These are phyloP conservation scores for Phlogophora meticulosa DNA, from an alignment of 2,888 invertebrate genomes.

Conservation along the genomic window DNA sequence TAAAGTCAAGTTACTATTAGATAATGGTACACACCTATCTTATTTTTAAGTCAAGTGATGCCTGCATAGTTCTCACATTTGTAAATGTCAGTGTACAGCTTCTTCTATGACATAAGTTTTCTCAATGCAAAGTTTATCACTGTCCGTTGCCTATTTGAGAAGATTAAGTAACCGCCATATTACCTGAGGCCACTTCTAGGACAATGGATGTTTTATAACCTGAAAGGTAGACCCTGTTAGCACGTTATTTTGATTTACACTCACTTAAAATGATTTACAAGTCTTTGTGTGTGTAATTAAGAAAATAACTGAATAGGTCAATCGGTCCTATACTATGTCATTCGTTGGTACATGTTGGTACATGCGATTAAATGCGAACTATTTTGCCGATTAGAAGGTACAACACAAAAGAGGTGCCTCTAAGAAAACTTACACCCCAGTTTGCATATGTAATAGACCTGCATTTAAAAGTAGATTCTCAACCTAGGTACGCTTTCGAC, in stretches of 20 bases:
- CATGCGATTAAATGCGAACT: no score
- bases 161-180: constrained; percentile 24
- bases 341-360: no score
- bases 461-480: not conserved
- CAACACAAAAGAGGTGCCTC: no score
- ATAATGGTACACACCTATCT: not conserved
- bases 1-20: not conserved
- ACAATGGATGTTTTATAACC: not conserved
- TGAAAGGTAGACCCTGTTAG: not conserved
- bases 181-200: not conserved
- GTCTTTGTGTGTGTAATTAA: not conserved
- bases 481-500: not conserved
- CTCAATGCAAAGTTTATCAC: constrained; percentile 13
- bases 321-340: no score
- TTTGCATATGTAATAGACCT: not conserved
- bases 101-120: constrained; percentile 40
- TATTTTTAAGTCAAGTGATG: not conserved
- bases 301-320: no score
- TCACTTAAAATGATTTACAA: no score
- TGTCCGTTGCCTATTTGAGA: constrained; percentile 8
- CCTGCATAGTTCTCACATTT: not conserved
- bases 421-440: not conserved
- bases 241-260: no score
- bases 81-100: constrained; percentile 14
- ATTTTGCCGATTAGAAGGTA: no score